Conservation (phyloP, 2,888 invertebrate species). For the Hypomecis atomaria region DNA sequence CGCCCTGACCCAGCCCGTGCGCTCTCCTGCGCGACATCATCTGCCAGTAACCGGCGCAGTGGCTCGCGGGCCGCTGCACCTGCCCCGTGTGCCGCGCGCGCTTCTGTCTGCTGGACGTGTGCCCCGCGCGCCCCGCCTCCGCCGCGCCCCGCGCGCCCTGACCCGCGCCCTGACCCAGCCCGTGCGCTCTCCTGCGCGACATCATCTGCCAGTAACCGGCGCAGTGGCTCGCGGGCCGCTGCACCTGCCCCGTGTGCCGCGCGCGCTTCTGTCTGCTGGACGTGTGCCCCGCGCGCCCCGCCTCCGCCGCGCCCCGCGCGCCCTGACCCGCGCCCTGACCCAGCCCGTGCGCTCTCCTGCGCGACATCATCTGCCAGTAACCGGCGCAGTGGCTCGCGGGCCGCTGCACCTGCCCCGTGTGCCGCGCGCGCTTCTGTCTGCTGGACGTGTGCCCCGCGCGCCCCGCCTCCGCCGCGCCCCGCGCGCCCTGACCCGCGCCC, state of each 20-base stretch:
- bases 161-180: neutral
- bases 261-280: too few relatives aligned
- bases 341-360: too few relatives aligned
- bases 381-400: constrained; percentile 91
- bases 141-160: neutral
- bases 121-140: constrained; percentile 61
- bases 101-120: constrained; percentile 94
- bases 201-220: too few relatives aligned
- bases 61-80: constrained; percentile 93
- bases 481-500: neutral
- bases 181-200: too few relatives aligned
- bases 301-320: too few relatives aligned
- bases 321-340: too few relatives aligned
- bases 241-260: too few relatives aligned
- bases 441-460: constrained; percentile 89
- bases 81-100: constrained; percentile 94
- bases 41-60: constrained; percentile 83
- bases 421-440: constrained; percentile 93
- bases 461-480: neutral
- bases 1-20: too few relatives aligned
- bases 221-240: too few relatives aligned
- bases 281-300: too few relatives aligned
- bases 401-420: constrained; percentile 95
- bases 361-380: too few relatives aligned
- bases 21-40: too few relatives aligned